Percentiles rank a stretch among this genome's conserved stretches.
phyloP scores from a whole-genome alignment of 2,888 invertebrate species.

The Tricholauxania praeusta region DNA sequence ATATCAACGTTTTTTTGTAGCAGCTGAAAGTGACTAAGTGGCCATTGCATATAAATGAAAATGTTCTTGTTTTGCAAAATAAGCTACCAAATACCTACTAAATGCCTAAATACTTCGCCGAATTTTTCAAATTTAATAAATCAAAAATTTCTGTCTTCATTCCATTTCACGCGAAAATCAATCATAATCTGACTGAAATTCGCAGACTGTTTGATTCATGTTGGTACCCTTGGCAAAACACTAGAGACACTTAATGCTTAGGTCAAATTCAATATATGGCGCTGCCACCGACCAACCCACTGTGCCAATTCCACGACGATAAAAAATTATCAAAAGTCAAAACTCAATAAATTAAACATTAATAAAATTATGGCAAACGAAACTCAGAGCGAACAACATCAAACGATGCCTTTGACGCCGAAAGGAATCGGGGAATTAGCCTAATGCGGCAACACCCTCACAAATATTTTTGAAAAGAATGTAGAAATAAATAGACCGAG shows the following conservation, averaged over 20 bases:
- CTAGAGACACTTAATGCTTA: not conserved
- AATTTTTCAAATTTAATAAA: too few species aligned
- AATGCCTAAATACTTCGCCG: too few species aligned
- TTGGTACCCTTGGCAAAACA: not conserved
- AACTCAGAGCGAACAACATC: slow-evolving; percentile 9
- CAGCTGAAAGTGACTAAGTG: not conserved
- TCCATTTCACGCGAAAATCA: slow-evolving; percentile 8
- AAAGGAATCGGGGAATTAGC: slow-evolving; percentile 15
- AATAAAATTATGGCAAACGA: slow-evolving; percentile 44
- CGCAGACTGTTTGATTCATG: not conserved
- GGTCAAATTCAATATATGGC: slow-evolving; percentile 12
- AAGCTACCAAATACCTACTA: too few species aligned
- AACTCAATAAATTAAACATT: slow-evolving; percentile 48
- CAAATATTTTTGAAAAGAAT: not conserved
- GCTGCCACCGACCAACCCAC: not conserved
- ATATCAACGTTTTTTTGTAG: not conserved
- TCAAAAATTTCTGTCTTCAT: too few species aligned
- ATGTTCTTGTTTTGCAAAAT: too few species aligned
- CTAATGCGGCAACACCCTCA: slow-evolving; percentile 1
- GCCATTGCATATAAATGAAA: not conserved
- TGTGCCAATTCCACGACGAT: slow-evolving; percentile 21
- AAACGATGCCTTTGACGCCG: not conserved
- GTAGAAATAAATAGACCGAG: slow-evolving; percentile 10
- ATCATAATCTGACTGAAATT: slow-evolving; percentile 3
- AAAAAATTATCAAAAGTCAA: slow-evolving; percentile 51